Percentiles rank a stretch among this genome's conserved stretches.
phyloP scores from a whole-genome alignment of 1,140 invertebrate genomes.

The Planococcus citri region DNA sequence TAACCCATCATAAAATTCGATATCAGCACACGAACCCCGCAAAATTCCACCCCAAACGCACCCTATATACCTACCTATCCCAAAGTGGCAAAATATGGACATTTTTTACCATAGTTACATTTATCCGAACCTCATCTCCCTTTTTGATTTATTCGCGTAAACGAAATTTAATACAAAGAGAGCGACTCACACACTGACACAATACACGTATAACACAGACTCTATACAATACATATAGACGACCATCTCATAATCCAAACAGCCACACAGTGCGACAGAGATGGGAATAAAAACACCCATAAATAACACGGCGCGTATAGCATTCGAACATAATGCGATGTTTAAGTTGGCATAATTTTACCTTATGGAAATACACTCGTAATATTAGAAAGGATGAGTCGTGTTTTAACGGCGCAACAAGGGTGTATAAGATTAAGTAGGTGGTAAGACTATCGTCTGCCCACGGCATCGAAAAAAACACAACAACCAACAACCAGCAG shows the following conservation, averaged over 20 bases:
- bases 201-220: too few species aligned
- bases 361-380: constrained; percentile 7
- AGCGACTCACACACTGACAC: background rate
- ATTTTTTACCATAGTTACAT: too few species aligned
- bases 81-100: too few species aligned
- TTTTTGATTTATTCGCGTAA: background rate
- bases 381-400: constrained; percentile 2
- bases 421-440: constrained; percentile 6
- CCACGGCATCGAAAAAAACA: background rate
- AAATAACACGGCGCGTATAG: constrained; percentile 1
- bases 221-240: too few species aligned
- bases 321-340: constrained; percentile 1
- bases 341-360: constrained; percentile 8
- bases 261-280: too few species aligned
- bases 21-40: too few species aligned
- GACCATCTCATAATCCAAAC: too few species aligned
- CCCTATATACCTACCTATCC: too few species aligned
- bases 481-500: too few species aligned
- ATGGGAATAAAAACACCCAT: background rate
- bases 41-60: too few species aligned
- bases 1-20: too few species aligned
- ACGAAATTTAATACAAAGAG: background rate
- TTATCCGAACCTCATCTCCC: too few species aligned
- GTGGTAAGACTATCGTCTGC: constrained; percentile 5
- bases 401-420: background rate